Conservation (phyloP, 2,888 invertebrate species). For the Drosophila nr. perissopoda region DNA sequence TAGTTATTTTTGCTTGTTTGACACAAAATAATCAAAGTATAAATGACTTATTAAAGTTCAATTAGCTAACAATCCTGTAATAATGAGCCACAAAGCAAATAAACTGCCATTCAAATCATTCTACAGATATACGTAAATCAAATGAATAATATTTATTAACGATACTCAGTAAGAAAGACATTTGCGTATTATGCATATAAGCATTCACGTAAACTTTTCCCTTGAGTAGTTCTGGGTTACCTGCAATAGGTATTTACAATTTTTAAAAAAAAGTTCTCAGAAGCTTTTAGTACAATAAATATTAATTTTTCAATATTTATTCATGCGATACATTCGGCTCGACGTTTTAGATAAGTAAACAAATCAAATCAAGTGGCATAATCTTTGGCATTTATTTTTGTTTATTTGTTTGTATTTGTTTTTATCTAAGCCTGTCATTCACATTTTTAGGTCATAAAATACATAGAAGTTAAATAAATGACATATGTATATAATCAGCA, state of each 20-base stretch:
- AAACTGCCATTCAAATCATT: neutral
- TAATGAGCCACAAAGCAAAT: neutral
- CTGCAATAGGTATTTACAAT: neutral
- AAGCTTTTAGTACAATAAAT: constrained; percentile 40
- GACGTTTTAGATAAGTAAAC: constrained; percentile 45
- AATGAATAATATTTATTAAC: neutral
- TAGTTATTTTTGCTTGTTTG: too few species aligned
- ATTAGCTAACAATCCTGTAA: neutral
- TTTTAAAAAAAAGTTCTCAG: neutral
- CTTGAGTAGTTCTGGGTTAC: neutral
- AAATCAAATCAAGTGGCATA: constrained; percentile 42
- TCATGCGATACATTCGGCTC: constrained; percentile 36
- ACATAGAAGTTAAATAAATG: constrained; percentile 18
- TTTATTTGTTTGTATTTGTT: constrained; percentile 15
- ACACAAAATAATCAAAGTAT: neutral
- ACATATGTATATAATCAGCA: constrained; percentile 33
- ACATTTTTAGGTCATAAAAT: constrained; percentile 33
- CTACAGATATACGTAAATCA: neutral
- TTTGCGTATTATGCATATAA: neutral
- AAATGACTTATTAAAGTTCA: neutral
- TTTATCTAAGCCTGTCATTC: constrained; percentile 45
- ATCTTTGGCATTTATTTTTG: constrained; percentile 36
- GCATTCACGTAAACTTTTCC: neutral
- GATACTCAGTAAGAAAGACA: neutral
- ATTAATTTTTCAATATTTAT: constrained; percentile 50